Evolutionary conservation across 2,797 vertebrate species (phyloP).

Genomic region (Vultur gryphus): DNA sequence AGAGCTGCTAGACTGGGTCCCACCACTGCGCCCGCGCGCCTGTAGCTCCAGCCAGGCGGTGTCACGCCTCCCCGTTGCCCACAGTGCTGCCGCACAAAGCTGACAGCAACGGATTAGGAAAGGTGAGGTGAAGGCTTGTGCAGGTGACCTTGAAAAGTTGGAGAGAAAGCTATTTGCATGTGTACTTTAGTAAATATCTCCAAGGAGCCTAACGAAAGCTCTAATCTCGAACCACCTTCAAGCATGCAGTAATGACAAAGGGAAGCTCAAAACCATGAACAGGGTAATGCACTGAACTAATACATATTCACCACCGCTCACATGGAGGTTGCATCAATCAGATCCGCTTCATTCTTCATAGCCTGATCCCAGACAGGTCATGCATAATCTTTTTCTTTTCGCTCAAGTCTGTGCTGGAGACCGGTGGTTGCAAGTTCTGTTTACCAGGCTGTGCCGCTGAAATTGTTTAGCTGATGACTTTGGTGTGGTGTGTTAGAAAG

Average conservation of each 20-base stretch:
- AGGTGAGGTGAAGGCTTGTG: background rate
- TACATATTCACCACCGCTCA: background rate
- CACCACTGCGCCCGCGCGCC: fast-evolving
- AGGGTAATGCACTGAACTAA: background rate
- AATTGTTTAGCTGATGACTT: background rate
- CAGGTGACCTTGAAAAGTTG: background rate
- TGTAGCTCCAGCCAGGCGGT: fast-evolving
- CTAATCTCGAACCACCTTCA: background rate
- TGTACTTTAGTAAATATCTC: background rate
- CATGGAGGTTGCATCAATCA: background rate
- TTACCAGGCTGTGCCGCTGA: background rate
- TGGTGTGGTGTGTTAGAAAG: background rate
- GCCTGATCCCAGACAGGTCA: background rate
- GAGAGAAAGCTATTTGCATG: background rate
- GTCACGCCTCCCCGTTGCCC: fast-evolving
- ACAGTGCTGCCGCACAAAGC: background rate
- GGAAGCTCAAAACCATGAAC: background rate
- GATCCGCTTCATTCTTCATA: background rate
- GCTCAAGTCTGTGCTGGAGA: background rate
- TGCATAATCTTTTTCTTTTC: background rate
- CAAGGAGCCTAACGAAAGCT: background rate
- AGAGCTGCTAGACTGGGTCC: background rate
- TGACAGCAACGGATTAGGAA: background rate
- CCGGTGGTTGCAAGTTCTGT: background rate
- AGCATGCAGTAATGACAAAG: background rate